Percentiles rank a stretch among this genome's conserved stretches.
Conservation (phyloP, 1,140 invertebrate genomes). For the Meloidogyne floridensis region DNA sequence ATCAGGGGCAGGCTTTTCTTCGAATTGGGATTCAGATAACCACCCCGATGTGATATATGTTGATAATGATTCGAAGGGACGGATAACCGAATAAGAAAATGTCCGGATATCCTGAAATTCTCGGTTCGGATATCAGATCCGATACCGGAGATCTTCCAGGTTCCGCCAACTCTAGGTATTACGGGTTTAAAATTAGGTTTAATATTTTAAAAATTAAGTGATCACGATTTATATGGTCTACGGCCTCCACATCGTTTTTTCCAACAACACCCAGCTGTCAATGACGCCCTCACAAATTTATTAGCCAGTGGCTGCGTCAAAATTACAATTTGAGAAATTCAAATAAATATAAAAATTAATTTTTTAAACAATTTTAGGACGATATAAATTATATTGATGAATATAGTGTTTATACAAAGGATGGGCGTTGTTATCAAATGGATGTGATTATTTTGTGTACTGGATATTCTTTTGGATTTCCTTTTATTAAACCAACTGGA, state of each 20-base stretch:
- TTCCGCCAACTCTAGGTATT: no score
- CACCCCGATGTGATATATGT: no score
- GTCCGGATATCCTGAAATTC: no score
- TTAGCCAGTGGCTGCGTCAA: slow-evolving; percentile 68
- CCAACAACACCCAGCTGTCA: slow-evolving; percentile 71
- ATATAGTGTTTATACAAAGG: slow-evolving; percentile 66
- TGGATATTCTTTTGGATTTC: slow-evolving; percentile 67
- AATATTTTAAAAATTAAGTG: slow-evolving; percentile 31
- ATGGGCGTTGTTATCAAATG: slow-evolving; percentile 52
- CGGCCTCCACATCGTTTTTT: slow-evolving; percentile 68
- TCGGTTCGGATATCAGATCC: no score
- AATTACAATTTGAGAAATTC: slow-evolving; percentile 58
- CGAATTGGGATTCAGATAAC: no score
- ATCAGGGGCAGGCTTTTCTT: no score
- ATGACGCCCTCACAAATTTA: slow-evolving; percentile 70
- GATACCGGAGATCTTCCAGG: no score
- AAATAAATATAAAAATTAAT: slow-evolving; percentile 15
- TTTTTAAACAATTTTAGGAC: slow-evolving; percentile 50
- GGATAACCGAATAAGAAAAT: no score
- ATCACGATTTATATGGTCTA: slow-evolving; percentile 69
- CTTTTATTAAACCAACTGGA: slow-evolving; percentile 61
- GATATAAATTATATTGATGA: slow-evolving; percentile 65
- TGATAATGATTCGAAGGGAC: no score
- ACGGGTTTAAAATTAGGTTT: no score
- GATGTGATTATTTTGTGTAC: slow-evolving; percentile 67